Base-by-base conservation (phyloP, 2,797 vertebrate genomes). In the Acipenser transmontanus region DNA sequence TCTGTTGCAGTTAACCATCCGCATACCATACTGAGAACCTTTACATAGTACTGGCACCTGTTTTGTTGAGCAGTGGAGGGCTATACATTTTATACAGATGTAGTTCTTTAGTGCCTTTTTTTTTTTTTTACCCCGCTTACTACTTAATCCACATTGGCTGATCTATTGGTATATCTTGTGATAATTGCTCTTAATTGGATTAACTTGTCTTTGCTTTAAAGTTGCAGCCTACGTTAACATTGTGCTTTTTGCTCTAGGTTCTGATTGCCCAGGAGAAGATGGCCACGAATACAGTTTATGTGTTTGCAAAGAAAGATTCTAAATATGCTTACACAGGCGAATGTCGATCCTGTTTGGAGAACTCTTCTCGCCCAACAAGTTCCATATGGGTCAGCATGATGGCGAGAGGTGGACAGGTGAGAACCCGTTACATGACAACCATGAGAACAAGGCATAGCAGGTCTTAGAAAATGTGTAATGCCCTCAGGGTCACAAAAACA, bases 311-410 rank as follows among this genome's bases (percentile, higher is more conserved):
- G 84, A 99, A 99, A 70, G 97, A 99, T 80, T 99, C 96, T 0
- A 99, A 99, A 74, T 99, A 99, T 1, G 97, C 97, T 1, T 99
- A 98, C 84, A 99, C 97, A 0, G 97, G 91, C 6, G 97, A 99
- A 78, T 99, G 97, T 61, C 89, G 97, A 12, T 99, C 97, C 49
- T 99, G 97, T 70, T 72, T 99, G 82, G 97, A 99, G 81, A 99
- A 99, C 71, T 98, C 97, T 0, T 99, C 96, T 52, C 93, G 97
- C 49, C 97, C 97, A 61, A 98, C 97, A 68, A 99, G 96, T 82
- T 96, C 97, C 14, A 99, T 99, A 77, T 99, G 97, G 97, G 96
- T 99, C 83, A 98, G 96, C 95, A 99, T 99, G 96, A 89, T 99
- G 88, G 97, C 97, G 56, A 89, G 97, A 77, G 97, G 97, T 67